A percentile compares a stretch with the other conserved stretches of the same genome.
These are phyloP conservation scores for Apostichopus japonicus DNA, from an alignment of 35 echinoderm and acorn worm species.

Conservation along the genomic window DNA sequence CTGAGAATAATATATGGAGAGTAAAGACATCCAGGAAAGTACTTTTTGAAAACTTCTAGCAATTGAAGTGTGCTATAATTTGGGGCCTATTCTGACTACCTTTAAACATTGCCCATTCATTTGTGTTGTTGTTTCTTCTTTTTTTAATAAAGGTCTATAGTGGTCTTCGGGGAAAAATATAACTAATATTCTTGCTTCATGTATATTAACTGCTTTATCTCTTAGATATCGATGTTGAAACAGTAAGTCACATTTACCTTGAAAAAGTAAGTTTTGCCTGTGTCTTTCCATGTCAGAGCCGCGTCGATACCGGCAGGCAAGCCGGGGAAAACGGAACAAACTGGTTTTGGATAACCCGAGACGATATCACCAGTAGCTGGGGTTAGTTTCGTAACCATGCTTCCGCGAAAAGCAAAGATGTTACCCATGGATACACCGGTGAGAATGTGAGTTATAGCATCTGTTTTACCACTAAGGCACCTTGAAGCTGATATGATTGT, in stretches of 20 bases:
- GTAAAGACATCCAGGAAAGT: too few relatives aligned
- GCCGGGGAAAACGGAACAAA: slow-evolving; percentile 21
- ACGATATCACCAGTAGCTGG: background rate
- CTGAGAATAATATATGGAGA: too few relatives aligned
- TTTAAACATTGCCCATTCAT: too few relatives aligned
- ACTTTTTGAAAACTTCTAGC: too few relatives aligned
- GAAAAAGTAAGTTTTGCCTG: slow-evolving; percentile 19
- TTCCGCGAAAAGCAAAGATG: slow-evolving; percentile 14
- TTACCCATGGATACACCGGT: background rate
- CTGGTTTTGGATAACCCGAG: background rate
- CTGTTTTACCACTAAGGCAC: background rate
- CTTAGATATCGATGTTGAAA: too few relatives aligned
- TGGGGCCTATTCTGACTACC: too few relatives aligned
- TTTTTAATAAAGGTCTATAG: too few relatives aligned
- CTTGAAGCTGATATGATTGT: background rate
- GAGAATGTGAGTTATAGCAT: slow-evolving; percentile 21
- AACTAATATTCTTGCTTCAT: too few relatives aligned
- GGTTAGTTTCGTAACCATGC: slow-evolving; percentile 20
- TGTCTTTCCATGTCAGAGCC: slow-evolving; percentile 3
- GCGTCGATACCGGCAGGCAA: slow-evolving; percentile 15
- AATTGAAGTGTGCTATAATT: too few relatives aligned
- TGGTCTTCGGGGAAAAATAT: too few relatives aligned
- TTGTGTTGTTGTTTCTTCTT: too few relatives aligned
- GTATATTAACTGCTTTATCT: too few relatives aligned
- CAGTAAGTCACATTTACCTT: slow-evolving; percentile 21